Base-by-base conservation (phyloP, 2,797 vertebrate species). In the Echeneis naucrates region DNA sequence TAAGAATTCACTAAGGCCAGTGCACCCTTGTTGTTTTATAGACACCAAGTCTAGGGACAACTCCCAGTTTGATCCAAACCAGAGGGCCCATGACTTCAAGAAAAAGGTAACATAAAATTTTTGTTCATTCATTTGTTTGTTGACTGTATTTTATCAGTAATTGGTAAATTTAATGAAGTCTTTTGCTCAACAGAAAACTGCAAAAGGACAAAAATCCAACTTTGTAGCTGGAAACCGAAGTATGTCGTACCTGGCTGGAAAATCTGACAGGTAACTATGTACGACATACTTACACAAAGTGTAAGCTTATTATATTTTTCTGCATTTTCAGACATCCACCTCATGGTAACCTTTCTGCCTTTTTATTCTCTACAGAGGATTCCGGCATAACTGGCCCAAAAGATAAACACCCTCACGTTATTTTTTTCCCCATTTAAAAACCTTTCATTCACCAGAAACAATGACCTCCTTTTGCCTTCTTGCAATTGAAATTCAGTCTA, bases 361-460 rank as follows among this genome's bases (percentile, higher is more conserved):
- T 38, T 61, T 76, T 72, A 38, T 78, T 65, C 62, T 77, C 67
- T 42, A 21, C 95, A 99, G 98, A 90, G 95, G 95, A 72, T 97
- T 97, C 69, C 92, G 89, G 35, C 94, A 97, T 67, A 97, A 95
- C 80, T 99, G 98, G 97, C 97, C 98, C 3, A 98, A 96, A 92
- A 99, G 97, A 97, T 99, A 95, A 57, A 87, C 32, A 23, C 30
- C 24, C 24, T 37, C 17, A 60, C 42, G 16, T 30, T 3, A 2
- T 40, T 71, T 72, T 81, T 19, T 44, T 14, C 55, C 4, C 44
- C 35, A 14, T 63, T 82, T 78, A 63, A 16, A 53, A 63, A 26
- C 2, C 32, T 51, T 72, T 64, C 65, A 27, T 42, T 45, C 32
- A 32, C 1, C 68, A 69, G 66, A 79, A 48, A 58, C 33, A 23